phyloP scores from a whole-genome alignment of 2,113 vertebrate species.

The Oxyura jamaicensis region DNA sequence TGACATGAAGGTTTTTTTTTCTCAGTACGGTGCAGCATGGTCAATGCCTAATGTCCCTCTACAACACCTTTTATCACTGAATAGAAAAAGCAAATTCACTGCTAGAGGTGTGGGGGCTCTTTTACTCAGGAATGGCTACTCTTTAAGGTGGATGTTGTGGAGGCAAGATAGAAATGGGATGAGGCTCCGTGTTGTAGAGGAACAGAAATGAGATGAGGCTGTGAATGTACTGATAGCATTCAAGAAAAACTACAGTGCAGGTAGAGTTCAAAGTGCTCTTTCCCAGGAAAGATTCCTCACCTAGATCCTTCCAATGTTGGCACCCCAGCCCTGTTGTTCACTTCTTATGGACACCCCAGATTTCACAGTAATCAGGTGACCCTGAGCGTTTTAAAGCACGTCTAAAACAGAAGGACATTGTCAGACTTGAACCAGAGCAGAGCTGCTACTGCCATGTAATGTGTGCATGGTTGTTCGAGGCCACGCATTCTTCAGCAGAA shows the following conservation, averaged over 20 bases:
- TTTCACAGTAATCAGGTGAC: slow-evolving; percentile 19
- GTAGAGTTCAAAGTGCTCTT: not conserved
- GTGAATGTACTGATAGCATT: not conserved
- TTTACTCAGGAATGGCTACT: not conserved
- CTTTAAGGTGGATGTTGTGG: not conserved
- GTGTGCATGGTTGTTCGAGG: not conserved
- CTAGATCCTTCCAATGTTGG: not conserved
- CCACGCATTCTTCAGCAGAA: slow-evolving; percentile 44
- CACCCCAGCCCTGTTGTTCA: not conserved
- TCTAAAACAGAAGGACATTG: slow-evolving; percentile 41
- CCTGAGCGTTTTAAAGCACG: not conserved
- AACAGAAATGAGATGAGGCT: no score
- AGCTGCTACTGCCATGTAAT: not conserved
- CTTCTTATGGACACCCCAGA: not conserved
- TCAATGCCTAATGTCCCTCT: not conserved
- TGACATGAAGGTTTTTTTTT: not conserved
- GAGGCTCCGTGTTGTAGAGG: not conserved
- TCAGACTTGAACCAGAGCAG: not conserved
- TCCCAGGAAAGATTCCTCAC: not conserved
- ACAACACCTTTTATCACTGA: not conserved
- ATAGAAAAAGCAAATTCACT: not conserved
- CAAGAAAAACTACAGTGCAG: not conserved
- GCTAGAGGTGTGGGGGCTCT: not conserved
- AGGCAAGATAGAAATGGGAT: not conserved
- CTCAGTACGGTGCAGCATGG: not conserved